Evolutionary conservation across 1,140 invertebrate genomes (phyloP).

Genomic region (Phenacoccus solenopsis): DNA sequence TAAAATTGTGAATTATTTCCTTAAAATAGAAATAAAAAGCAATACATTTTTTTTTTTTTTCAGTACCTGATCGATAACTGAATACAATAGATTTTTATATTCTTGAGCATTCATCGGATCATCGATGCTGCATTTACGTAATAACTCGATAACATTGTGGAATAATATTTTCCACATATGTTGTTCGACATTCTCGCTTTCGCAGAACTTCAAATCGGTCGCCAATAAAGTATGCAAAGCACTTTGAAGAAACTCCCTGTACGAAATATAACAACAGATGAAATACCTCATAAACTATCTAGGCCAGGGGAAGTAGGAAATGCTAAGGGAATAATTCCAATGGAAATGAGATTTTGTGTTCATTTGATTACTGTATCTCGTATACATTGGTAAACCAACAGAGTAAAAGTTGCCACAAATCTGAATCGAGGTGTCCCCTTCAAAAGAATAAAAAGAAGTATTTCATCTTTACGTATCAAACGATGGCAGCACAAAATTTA

Average conservation of each 20-base stretch:
- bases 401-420: no score
- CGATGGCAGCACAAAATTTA: no score
- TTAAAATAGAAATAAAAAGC: background rate
- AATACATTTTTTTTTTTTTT: background rate
- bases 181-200: slow-evolving; percentile 76
- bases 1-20: no score
- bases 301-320: no score
- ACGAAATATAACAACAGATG: slow-evolving; percentile 20
- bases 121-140: slow-evolving; percentile 48
- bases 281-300: background rate
- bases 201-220: slow-evolving; percentile 75
- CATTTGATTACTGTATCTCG: no score
- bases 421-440: no score
- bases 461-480: no score
- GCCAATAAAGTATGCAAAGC: slow-evolving; percentile 59
- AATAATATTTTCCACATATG: slow-evolving; percentile 85
- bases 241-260: slow-evolving; percentile 48
- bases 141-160: slow-evolving; percentile 77
- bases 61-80: slow-evolving; percentile 24
- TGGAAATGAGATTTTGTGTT: no score
- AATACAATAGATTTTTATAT: slow-evolving; percentile 56
- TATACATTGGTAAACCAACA: no score
- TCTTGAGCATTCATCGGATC: slow-evolving; percentile 34
- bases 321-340: no score
- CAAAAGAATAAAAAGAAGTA: no score